phyloP scores from a whole-genome alignment of 1,140 invertebrate genomes.

The Battus philenor region DNA sequence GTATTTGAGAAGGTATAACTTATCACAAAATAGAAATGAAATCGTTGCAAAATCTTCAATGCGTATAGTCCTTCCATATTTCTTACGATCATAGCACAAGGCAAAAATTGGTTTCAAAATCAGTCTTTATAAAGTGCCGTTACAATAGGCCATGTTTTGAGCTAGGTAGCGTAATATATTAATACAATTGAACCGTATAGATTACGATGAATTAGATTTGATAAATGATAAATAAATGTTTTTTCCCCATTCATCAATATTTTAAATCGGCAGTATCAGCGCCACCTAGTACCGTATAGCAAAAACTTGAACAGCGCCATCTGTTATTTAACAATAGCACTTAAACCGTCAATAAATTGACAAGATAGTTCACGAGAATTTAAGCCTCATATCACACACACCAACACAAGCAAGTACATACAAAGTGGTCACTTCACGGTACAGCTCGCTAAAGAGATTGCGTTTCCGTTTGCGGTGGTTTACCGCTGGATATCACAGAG shows the following conservation, averaged over 20 bases:
- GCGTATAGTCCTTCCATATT: not conserved
- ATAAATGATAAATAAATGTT: no score
- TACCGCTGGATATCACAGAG: constrained; percentile 66
- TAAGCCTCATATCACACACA: constrained; percentile 13
- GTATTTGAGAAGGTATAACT: no score
- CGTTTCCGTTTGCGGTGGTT: constrained; percentile 23
- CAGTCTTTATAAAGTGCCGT: constrained; percentile 9
- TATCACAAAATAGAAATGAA: no score
- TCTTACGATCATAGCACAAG: not conserved
- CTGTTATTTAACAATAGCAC: not conserved
- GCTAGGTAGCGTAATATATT: not conserved
- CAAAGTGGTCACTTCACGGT: constrained; percentile 30
- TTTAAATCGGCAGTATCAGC: not conserved
- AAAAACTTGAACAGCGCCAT: not conserved
- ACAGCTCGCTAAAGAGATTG: constrained; percentile 39
- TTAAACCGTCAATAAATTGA: not conserved
- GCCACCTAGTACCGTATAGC: not conserved
- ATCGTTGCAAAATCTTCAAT: not conserved
- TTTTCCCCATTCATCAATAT: not conserved
- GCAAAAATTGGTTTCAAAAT: constrained; percentile 13
- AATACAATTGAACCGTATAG: no score
- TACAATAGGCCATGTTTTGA: not conserved
- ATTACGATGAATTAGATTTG: no score
- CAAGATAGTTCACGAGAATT: not conserved
- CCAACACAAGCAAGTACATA: constrained; percentile 6